Conservation (phyloP, 2,888 invertebrate genomes). For the Helobdella robusta region DNA sequence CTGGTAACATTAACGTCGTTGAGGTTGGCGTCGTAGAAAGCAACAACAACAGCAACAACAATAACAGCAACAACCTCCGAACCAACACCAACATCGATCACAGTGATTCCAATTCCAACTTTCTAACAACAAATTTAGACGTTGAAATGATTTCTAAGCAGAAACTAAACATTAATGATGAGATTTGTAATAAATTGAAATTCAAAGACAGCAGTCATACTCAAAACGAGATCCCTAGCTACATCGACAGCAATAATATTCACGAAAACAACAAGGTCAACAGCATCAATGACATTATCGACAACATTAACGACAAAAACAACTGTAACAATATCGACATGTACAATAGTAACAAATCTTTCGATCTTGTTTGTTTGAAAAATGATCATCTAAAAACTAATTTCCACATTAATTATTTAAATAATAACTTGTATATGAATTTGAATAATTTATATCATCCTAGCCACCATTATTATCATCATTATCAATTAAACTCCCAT, state of each 20-base stretch:
- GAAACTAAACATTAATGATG: not conserved
- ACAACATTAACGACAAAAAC: not conserved
- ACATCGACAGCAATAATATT: too few species aligned
- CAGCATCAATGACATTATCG: not conserved
- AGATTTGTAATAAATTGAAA: not conserved
- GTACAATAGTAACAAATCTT: not conserved
- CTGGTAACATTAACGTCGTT: too few species aligned
- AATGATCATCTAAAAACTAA: too few species aligned
- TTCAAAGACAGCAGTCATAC: not conserved
- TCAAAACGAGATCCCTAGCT: not conserved
- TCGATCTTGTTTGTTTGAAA: too few species aligned
- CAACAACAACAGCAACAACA: not conserved
- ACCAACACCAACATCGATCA: not conserved
- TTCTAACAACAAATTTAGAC: too few species aligned
- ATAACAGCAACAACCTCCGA: not conserved
- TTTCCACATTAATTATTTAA: too few species aligned
- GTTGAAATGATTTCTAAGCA: too few species aligned
- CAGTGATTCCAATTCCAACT: not conserved
- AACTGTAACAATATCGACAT: not conserved
- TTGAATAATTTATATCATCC: too few species aligned
- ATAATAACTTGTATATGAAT: too few species aligned
- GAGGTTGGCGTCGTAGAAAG: not conserved
- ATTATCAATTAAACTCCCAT: too few species aligned
- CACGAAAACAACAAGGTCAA: not conserved
- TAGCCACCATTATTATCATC: too few species aligned